These are phyloP conservation scores for Drosophila setosimentum DNA, from an alignment of 2,888 invertebrate genomes.

Conservation along the genomic window DNA sequence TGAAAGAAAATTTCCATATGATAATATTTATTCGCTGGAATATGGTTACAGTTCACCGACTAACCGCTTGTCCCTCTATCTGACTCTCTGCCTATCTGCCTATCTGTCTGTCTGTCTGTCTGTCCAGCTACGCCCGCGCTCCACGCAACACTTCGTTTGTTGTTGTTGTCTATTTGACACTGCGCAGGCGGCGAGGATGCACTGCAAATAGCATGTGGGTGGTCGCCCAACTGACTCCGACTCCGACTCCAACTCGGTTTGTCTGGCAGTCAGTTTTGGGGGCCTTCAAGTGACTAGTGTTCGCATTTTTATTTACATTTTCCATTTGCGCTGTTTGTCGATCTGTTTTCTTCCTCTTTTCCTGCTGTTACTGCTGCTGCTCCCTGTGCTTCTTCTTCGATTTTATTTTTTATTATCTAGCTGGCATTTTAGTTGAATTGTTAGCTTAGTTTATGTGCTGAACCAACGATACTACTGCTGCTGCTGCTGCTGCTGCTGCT, in stretches of 20 bases:
- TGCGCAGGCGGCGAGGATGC: slow-evolving; percentile 80
- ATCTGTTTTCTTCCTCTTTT: slow-evolving; percentile 6
- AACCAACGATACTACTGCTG: neutral
- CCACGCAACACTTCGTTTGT: slow-evolving; percentile 62
- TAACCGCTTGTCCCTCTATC: slow-evolving; percentile 36
- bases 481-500: slow-evolving; percentile 20
- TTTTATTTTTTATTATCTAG: slow-evolving; percentile 77
- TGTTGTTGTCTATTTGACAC: slow-evolving; percentile 74
- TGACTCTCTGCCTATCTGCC: slow-evolving; percentile 26
- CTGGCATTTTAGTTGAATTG: slow-evolving; percentile 81
- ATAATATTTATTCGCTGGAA: slow-evolving; percentile 77
- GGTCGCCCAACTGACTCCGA: slow-evolving; percentile 47
- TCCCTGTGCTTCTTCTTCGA: slow-evolving; percentile 49
- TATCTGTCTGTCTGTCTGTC: slow-evolving; percentile 27
- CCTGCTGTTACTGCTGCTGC: slow-evolving; percentile 5
- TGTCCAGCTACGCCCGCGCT: slow-evolving; percentile 65
- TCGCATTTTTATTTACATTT: slow-evolving; percentile 75
- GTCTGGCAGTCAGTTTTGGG: slow-evolving; percentile 39
- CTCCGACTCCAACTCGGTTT: slow-evolving; percentile 39
- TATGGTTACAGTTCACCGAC: slow-evolving; percentile 57
- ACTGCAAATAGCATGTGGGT: slow-evolving; percentile 53
- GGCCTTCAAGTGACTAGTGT: slow-evolving; percentile 52
- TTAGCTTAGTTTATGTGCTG: slow-evolving; percentile 64
- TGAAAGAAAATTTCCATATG: slow-evolving; percentile 77
- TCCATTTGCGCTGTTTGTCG: slow-evolving; percentile 30